Percentiles rank a stretch among this genome's conserved stretches.
These are phyloP conservation scores for Heterodera schachtii DNA, from an alignment of 1,140 invertebrate genomes.

Conservation along the genomic window DNA sequence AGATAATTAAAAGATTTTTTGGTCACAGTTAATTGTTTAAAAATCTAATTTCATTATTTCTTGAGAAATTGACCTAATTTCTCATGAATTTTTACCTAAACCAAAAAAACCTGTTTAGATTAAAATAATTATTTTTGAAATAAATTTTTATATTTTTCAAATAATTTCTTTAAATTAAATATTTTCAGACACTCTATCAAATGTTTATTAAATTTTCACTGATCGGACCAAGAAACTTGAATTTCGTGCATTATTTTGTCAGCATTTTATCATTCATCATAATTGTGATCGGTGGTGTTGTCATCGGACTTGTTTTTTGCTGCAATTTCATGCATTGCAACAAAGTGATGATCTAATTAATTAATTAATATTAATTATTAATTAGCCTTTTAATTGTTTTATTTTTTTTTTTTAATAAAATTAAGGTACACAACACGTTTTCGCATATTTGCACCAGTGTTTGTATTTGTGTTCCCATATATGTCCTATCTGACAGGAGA, in stretches of 20 bases:
- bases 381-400: neutral
- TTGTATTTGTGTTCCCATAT: conserved; percentile 60
- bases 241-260: conserved; percentile 73
- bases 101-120: no score
- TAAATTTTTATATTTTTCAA: no score
- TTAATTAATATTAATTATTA: neutral
- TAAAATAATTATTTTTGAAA: no score
- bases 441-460: conserved; percentile 50
- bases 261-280: conserved; percentile 89
- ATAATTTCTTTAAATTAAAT: no score
- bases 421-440: conserved; percentile 16
- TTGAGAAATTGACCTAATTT: no score
- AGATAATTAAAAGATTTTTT: no score
- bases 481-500: conserved; percentile 60
- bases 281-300: conserved; percentile 86
- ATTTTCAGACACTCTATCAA: conserved; percentile 45
- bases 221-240: conserved; percentile 59
- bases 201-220: conserved; percentile 80
- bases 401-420: neutral
- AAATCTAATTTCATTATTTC: neutral
- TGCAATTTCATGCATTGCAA: conserved; percentile 78
- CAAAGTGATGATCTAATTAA: conserved; percentile 31
- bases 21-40: no score
- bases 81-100: no score
- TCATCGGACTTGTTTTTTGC: conserved; percentile 95